A percentile compares a stretch with the other conserved stretches of the same genome.
Conservation (phyloP, 2,797 vertebrate genomes). For the Craterocephalus amniculus region DNA sequence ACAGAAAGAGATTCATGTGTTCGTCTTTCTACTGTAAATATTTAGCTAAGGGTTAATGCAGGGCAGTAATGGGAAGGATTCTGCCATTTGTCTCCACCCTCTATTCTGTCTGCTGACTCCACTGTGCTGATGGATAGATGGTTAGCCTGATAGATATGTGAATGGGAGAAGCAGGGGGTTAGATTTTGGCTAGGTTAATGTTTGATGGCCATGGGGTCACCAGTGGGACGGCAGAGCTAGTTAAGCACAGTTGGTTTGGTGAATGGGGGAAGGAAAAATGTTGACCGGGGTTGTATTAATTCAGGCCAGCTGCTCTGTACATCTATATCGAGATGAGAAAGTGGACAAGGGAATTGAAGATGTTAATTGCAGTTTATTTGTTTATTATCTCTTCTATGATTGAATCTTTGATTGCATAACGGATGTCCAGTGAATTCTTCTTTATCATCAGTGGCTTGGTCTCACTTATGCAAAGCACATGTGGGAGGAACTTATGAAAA, state of each 20-base stretch:
- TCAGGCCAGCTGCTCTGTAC: conserved; percentile 18
- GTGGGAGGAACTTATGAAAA: conserved; percentile 23
- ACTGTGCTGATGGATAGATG: conserved; percentile 73
- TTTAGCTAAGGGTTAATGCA: conserved; percentile 84
- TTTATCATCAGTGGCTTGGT: conserved; percentile 13
- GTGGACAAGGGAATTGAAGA: neutral
- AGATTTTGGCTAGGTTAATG: conserved; percentile 80
- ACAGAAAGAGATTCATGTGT: conserved; percentile 34
- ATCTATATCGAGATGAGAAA: conserved; percentile 11
- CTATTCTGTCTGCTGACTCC: conserved; percentile 60
- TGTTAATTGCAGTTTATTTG: neutral
- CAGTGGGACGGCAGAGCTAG: conserved; percentile 53
- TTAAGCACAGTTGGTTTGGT: conserved; percentile 14
- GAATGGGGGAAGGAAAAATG: conserved; percentile 50
- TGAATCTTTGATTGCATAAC: neutral
- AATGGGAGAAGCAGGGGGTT: conserved; percentile 63
- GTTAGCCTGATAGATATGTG: conserved; percentile 72
- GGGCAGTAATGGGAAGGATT: conserved; percentile 78
- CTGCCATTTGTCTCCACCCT: conserved; percentile 58
- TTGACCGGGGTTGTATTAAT: conserved; percentile 39
- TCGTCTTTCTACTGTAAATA: conserved; percentile 82
- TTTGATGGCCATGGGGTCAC: conserved; percentile 74
- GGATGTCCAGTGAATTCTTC: conserved; percentile 3
- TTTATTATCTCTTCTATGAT: conserved; percentile 14
- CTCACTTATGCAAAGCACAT: conserved; percentile 6